Percentiles rank a stretch among this genome's conserved stretches.
phyloP scores from a whole-genome alignment of 2,797 vertebrate species.

The Parauchenoglanis punctatus region DNA sequence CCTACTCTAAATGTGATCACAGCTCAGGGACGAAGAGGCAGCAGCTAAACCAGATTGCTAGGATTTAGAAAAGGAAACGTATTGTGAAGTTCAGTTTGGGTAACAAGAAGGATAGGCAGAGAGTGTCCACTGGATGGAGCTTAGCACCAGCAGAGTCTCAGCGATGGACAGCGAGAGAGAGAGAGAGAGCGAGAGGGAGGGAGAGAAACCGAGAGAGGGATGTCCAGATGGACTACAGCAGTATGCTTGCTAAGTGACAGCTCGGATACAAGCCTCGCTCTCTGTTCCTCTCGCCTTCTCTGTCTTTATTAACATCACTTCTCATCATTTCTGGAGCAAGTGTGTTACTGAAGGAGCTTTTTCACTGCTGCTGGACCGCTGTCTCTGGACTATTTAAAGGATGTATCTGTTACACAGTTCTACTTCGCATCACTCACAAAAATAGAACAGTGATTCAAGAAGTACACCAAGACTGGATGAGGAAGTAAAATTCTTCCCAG shows the following conservation, averaged over 20 bases:
- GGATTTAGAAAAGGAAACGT: not conserved
- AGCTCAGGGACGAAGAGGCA: not conserved
- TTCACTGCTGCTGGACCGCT: not conserved
- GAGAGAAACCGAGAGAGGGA: conserved; percentile 45
- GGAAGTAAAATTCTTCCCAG: not conserved
- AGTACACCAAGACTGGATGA: not conserved
- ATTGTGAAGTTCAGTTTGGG: not conserved
- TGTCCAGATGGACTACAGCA: conserved; percentile 66
- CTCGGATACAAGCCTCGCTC: conserved; percentile 10
- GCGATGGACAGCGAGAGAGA: conserved; percentile 41
- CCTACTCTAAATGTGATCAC: not conserved
- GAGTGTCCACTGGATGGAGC: conserved; percentile 76
- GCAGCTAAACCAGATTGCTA: not conserved
- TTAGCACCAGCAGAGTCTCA: conserved; percentile 53
- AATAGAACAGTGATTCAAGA: conserved; percentile 8
- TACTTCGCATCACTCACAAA: conserved; percentile 10
- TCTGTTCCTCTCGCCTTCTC: conserved; percentile 8
- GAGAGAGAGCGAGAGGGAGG: conserved; percentile 26
- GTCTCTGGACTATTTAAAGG: conserved; percentile 46
- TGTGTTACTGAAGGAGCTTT: not conserved
- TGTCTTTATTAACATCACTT: not conserved
- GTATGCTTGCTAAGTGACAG: conserved; percentile 51
- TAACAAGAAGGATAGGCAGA: conserved; percentile 15
- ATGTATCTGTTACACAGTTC: conserved; percentile 38
- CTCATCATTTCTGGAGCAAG: not conserved